Evolutionary conservation across 2,113 vertebrate species (phyloP), one percentile per base, ranked within the genome.

Genomic region (Thinocorus orbignyianus): DNA sequence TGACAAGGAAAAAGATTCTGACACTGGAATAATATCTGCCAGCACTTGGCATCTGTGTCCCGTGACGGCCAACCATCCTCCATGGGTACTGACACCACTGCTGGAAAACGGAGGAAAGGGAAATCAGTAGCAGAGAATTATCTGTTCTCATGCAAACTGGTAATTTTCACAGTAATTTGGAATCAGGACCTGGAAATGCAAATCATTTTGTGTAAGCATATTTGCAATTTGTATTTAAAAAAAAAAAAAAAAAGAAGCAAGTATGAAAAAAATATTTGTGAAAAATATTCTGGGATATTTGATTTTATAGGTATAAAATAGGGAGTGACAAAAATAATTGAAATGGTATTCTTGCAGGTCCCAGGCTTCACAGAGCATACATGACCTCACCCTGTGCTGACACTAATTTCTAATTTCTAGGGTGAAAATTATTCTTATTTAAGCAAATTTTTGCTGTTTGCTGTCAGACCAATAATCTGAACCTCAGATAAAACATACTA

Each of bases 11-110:
- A 90, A 92, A 91, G 81, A 86, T 86, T 95, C 90, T 64, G 69
- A 95, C 95, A 93, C 41, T 42, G 95, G 86, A 96, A 96, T 96
- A 96, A 93, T 95, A 92, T 66, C 85, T 97, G 88, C 71, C 85
- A 61, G 58, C 77, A 57, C 44, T 96, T 69, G 95, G 95, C 95
- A 95, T 96, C 92, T 96, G 92, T 95, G 93, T 93, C 88, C 82
- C 4, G 3, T 88, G 95, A 94, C 13, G 48, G 83, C 90, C 86
- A 91, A 35, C 90, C 60, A 74, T 92, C 44, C 64, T 97, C 87
- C 58, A 22, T 54, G 78, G 72, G 81, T 31, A 44, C 83, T 46
- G 52, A 80, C 41, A 82, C 23, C 48, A 57, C 51, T 79, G 35
- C 55, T 65, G 82, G 48, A 88, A 95, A 86, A 80, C 77, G 46